A percentile compares a stretch with the other conserved stretches of the same genome.
Conservation (phyloP, 2,113 vertebrate species). For the Riparia riparia region DNA sequence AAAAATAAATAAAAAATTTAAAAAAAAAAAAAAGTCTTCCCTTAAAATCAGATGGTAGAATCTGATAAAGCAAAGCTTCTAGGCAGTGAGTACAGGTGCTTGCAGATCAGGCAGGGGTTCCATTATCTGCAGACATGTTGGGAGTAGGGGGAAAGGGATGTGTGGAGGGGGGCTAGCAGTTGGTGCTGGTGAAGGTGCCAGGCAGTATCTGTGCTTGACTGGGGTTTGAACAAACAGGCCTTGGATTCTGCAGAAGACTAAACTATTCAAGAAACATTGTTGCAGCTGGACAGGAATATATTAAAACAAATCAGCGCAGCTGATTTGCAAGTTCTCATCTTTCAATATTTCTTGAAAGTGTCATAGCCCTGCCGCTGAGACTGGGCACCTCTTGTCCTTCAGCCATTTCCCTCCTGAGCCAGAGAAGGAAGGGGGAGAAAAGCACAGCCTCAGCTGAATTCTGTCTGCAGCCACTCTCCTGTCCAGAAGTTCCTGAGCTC, state of each 20-base stretch:
- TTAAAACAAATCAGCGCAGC: background rate
- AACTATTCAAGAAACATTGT: background rate
- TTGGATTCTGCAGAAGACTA: background rate
- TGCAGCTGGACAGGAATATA: background rate
- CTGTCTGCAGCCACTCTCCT: background rate
- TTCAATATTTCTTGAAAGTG: background rate
- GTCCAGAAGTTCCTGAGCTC: background rate
- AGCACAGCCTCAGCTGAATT: background rate
- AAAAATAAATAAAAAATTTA: background rate
- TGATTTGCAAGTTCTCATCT: background rate
- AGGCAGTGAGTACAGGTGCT: background rate
- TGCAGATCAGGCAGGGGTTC: background rate
- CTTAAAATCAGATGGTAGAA: background rate
- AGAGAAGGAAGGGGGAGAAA: background rate
- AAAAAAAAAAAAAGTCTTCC: background rate
- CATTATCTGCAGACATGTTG: background rate
- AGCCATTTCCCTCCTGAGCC: fast-evolving
- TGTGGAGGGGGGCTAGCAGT: fast-evolving
- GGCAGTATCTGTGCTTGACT: background rate
- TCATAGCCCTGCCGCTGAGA: background rate
- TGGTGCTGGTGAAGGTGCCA: background rate
- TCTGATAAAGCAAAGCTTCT: background rate
- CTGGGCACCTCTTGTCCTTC: background rate
- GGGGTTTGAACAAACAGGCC: background rate
- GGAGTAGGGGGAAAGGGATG: fast-evolving